Base-by-base conservation (phyloP, 2,888 invertebrate genomes). In the Melanotus villosus region DNA sequence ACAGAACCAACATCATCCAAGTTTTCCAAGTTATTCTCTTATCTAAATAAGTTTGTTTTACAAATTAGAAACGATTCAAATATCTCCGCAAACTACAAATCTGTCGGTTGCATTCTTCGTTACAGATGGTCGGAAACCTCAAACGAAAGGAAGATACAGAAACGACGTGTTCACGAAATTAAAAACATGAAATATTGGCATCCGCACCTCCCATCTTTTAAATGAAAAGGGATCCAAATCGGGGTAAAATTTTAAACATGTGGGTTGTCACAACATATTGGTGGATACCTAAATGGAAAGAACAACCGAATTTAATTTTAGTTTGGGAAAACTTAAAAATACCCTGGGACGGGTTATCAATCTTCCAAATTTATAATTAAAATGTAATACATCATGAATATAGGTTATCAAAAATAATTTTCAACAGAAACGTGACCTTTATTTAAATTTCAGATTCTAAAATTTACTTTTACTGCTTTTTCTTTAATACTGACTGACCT, bases 161-260 rank as follows among this genome's bases (percentile, higher is more conserved):
- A 70, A 70, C 66, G 65, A 68, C 66, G 63, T 63, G 68, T 70
- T 68, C 65, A 65, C 66, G 56, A 73, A 73, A 72, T 73, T 73
- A 73, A 70, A 72, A 68, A 68, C 65, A 69, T 73, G 67, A 73
- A 66, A 67, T 73, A 73, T 73, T 69, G 69, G 67, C 69, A 70
- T 66, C 67, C 54, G 65, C 59, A 63, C 69, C 72, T 64, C 67
- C 72, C 72, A 69, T 47, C 52, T 58, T 68, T 43, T 32, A 68
- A 34, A 64, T 58, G 47, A 45, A 26, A 38, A 56, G 47, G 54
- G 67, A 16, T 26, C 38, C 36, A 45, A 56, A 38, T 62, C 62
- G 36, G 67, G 54, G 56, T 43, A 60, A 68, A 62, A 60, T 62
- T 54, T 56, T 45, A 47, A 59, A 45, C 67, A 68, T 62, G 43